Evolutionary conservation across 2,113 vertebrate species (phyloP).

Genomic region (Galemys pyrenaicus): DNA sequence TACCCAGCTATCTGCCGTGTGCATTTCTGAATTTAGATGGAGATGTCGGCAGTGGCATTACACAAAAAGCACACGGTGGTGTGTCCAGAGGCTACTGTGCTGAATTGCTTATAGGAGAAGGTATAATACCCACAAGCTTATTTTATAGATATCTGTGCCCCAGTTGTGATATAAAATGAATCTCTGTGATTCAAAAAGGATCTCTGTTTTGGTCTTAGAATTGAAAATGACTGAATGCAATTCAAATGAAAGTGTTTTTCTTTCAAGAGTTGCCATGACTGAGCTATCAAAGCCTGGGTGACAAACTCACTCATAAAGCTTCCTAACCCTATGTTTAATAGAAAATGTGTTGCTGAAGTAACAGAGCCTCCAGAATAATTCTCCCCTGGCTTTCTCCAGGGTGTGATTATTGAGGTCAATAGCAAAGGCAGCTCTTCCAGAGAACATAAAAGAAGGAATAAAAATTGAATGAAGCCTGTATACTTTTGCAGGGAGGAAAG

Average conservation of each 20-base stretch:
- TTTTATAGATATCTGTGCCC: too few relatives aligned
- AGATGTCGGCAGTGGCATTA: neutral
- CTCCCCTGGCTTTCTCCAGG: neutral
- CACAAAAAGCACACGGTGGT: neutral
- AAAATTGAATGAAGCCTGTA: neutral
- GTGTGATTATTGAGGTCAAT: neutral
- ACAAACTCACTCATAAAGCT: neutral
- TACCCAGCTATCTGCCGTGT: neutral
- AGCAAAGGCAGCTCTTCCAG: neutral
- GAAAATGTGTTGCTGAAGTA: neutral
- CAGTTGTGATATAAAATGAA: neutral
- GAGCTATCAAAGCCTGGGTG: neutral
- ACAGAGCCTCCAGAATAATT: neutral
- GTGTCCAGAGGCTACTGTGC: neutral
- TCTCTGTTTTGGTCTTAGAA: neutral
- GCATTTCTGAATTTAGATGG: neutral
- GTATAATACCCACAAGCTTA: neutral
- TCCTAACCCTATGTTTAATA: neutral
- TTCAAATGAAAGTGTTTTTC: neutral
- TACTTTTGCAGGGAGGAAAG: neutral
- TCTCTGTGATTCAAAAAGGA: neutral
- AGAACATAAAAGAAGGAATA: neutral
- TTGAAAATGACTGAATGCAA: neutral
- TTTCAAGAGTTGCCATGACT: neutral
- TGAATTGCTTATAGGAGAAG: neutral